phyloP scores from a whole-genome alignment of 2,797 vertebrate species.

The Sebastes itinus region DNA sequence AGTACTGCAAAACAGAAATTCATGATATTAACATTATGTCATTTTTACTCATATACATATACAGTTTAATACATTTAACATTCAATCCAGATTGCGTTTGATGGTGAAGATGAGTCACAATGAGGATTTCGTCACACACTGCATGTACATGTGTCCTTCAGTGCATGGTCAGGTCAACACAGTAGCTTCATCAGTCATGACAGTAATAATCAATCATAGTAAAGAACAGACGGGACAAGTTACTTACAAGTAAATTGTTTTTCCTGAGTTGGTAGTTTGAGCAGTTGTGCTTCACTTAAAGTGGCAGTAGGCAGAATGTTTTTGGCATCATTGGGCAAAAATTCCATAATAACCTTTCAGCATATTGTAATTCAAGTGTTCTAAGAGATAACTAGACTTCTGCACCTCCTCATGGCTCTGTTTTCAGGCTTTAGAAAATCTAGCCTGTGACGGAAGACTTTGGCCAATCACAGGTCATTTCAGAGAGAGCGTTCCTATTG shows the following conservation, averaged over 20 bases:
- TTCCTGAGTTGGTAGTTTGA: too few relatives aligned
- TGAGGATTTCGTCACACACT: background rate
- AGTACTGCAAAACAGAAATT: slow-evolving; percentile 64
- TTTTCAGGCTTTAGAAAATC: too few relatives aligned
- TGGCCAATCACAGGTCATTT: too few relatives aligned
- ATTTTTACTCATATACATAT: background rate
- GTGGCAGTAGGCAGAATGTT: accelerated
- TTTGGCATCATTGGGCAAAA: too few relatives aligned
- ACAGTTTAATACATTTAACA: background rate
- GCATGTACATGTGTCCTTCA: background rate
- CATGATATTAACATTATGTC: background rate
- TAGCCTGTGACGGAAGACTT: too few relatives aligned
- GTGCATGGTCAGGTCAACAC: background rate
- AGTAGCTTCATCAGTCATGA: background rate
- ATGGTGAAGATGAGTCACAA: background rate
- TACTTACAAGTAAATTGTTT: background rate
- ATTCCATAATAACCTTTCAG: too few relatives aligned
- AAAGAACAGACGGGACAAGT: background rate
- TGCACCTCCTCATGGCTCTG: too few relatives aligned
- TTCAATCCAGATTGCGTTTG: background rate
- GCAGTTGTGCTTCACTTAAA: accelerated
- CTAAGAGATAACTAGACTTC: accelerated
- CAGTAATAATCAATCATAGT: background rate
- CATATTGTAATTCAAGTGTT: too few relatives aligned
- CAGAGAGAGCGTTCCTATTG: too few relatives aligned